A percentile compares a stretch with the other conserved stretches of the same genome.
These are phyloP conservation scores for Portunus trituberculatus DNA, from an alignment of 1,140 invertebrate species.

Conservation along the genomic window DNA sequence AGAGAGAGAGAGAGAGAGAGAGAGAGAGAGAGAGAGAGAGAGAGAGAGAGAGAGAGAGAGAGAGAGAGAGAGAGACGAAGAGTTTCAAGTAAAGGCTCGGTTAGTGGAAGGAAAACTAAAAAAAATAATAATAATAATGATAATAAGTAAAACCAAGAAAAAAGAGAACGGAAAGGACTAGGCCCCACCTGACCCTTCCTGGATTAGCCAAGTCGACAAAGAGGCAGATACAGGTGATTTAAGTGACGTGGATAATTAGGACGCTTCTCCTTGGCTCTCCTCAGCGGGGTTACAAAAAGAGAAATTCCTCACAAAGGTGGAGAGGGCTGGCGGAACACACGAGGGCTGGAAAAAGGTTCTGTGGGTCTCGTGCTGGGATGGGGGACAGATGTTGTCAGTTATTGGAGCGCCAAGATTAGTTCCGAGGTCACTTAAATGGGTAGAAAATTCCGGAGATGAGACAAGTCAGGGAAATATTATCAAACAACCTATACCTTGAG, in stretches of 20 bases:
- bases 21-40: not conserved
- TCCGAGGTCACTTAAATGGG: too few relatives aligned
- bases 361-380: not conserved
- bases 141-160: too few relatives aligned
- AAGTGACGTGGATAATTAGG: conserved; percentile 12
- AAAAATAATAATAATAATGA: too few relatives aligned
- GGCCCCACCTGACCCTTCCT: not conserved
- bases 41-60: not conserved
- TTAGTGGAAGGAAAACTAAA: not conserved
- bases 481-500: too few relatives aligned
- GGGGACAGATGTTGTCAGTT: not conserved
- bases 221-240: not conserved
- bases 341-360: not conserved
- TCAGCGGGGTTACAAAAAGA: not conserved
- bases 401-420: not conserved
- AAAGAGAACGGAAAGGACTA: not conserved
- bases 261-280: not conserved
- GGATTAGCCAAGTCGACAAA: not conserved
- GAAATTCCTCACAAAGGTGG: not conserved
- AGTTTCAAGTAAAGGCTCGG: not conserved
- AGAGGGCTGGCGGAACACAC: not conserved
- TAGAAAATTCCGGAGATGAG: too few relatives aligned
- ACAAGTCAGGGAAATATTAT: too few relatives aligned
- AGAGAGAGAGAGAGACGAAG: not conserved
- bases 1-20: not conserved